phyloP scores from a whole-genome alignment of 2,113 vertebrate genomes.

The Sisor rabdophorus region DNA sequence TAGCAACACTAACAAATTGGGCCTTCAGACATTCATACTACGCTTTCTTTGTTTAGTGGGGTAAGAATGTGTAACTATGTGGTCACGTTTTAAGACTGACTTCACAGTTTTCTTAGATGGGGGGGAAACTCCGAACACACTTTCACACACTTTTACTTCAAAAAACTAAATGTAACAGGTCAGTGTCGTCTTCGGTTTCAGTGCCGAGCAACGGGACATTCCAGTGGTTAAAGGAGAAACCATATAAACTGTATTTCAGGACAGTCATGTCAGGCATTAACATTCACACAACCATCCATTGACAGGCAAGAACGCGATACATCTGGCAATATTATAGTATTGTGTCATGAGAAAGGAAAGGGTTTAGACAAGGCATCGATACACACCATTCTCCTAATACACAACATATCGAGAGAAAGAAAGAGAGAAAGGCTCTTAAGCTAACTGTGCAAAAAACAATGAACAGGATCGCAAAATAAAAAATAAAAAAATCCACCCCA shows the following conservation, averaged over 20 bases:
- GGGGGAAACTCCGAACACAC: constrained; percentile 27
- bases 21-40: constrained; percentile 27
- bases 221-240: constrained; percentile 40
- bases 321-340: constrained; percentile 33
- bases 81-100: not conserved
- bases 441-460: constrained; percentile 42
- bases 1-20: constrained; percentile 46
- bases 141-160: constrained; percentile 12
- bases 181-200: constrained; percentile 29
- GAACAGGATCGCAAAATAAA: not conserved
- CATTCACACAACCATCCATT: constrained; percentile 47
- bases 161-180: constrained; percentile 9
- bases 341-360: constrained; percentile 21
- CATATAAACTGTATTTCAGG: constrained; percentile 21
- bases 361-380: constrained; percentile 31
- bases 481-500: constrained; percentile 15
- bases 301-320: constrained; percentile 2
- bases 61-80: constrained; percentile 4
- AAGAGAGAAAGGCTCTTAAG: constrained; percentile 33
- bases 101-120: constrained; percentile 41
- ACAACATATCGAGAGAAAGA: constrained; percentile 24
- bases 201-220: constrained; percentile 26
- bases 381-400: constrained; percentile 15
- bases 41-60: not conserved
- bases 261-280: constrained; percentile 20